Base-by-base conservation (phyloP, 2,113 vertebrate genomes). In the Synchiropus splendidus region DNA sequence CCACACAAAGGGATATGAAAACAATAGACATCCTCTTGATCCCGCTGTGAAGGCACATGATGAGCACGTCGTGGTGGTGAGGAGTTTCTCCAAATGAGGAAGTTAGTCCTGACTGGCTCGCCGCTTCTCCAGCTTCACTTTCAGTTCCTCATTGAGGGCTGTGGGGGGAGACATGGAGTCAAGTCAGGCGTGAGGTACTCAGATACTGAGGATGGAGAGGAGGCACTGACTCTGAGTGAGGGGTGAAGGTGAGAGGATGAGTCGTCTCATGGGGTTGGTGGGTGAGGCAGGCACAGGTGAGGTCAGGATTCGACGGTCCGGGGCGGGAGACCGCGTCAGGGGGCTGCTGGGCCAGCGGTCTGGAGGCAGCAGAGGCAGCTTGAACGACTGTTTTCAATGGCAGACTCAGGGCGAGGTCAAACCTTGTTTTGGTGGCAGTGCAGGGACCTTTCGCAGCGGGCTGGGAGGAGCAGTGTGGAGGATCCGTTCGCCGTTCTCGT, bases 401-500 rank as follows among this genome's bases (percentile, higher is more conserved):
- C 21, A 27, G 4, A 5, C 21, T 27, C 8, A 8, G 8, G 21
- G 4, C 0, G 4, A 50, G 13, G 47, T 8, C 56, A 10, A 72
- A 85, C 86, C 86, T 83, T 83, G 80, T 61, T 85, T 84, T n/a
- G 82, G 77, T 31, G 84, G 83, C 36, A 83, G 68, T 36, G 70
- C 64, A 0, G 82, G 83, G 30, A 69, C 72, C 43, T 60, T 74
- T 9, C 72, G 64, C 15, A 81, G 64, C 9, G 77, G 75, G 46
- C 74, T 79, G 12, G 55, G 40, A 1, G 74, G 82, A 18, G 83
- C 80, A 17, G 79, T 83, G 66, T 87, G 86, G 4, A 88, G 75
- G 10, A 75, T 85, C 53, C 49, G 72, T 46, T 91, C 87, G 13
- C 88, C 86, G 0, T 83, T 91, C 75, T 89, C 89, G 47, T 75